Base-by-base conservation (phyloP, 2,113 vertebrate genomes). In the Sylvicapra grimmia region DNA sequence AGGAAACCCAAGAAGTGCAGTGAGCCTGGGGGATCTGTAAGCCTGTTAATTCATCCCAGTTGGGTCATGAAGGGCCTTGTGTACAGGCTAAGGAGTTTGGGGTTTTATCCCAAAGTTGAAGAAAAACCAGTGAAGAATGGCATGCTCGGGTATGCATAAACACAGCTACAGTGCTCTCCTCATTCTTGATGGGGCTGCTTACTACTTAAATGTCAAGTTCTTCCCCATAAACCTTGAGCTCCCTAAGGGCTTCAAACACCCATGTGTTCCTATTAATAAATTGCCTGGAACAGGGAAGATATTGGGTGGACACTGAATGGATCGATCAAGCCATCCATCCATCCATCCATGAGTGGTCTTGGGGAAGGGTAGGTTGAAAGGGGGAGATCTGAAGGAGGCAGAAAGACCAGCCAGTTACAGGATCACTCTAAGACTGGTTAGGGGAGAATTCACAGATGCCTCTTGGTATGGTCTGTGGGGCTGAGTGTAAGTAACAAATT, bases 381-480 rank as follows among this genome's bases (percentile, higher is more conserved):
- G 2, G 8, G 33, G 31, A 6, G 0, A 6, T 3, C 1, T 3
- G 18, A 54, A n/a, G 9, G 14, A 79, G 12, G 14, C 63, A 56
- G 31, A 31, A 15, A 56, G 68, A 36, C 2, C 36, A 68, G 6
- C 12, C 10, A 25, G 51, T 36, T 25, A 10, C 13, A 21, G 16
- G 82, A 13, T 27, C 47, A 10, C 31, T 19, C 13, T n/a, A 36
- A 14, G 36, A 6, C 93, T 40, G 10, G 33, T 29, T 11, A 15
- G 25, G 15, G 44, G 51, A 87, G 36, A 86, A 80, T 23, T 29
- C 25, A 6, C 21, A 82, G 58, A 40, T 40, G 44, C 6, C 15
- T 16, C 27, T 49, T 1, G 15, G 68, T 75, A 23, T 25, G 36
- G 5, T 75, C 68, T 75, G 21, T 33, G 36, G 79, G 61, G 36